Evolutionary conservation across 2,888 invertebrate species (phyloP).

Genomic region (Chesias legatella): DNA sequence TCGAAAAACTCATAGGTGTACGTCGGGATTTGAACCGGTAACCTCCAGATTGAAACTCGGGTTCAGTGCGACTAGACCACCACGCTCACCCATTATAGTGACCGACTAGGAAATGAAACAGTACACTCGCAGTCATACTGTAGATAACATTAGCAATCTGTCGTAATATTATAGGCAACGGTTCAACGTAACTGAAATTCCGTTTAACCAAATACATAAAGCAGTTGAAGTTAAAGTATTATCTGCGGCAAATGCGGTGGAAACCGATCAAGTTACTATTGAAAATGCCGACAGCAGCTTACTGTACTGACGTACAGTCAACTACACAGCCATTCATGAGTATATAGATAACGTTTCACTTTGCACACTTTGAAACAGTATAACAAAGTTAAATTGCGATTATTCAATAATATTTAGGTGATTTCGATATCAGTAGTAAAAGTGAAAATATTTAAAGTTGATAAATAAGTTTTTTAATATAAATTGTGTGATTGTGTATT

Average conservation of each 20-base stretch:
- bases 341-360: no score
- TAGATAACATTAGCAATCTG: constrained; percentile 8
- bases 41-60: no score
- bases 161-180: constrained; percentile 13
- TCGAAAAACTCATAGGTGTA: no score
- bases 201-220: constrained; percentile 17
- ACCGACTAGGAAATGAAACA: not conserved
- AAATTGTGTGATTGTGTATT: no score
- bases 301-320: constrained; percentile 35
- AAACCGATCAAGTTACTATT: constrained; percentile 61
- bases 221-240: constrained; percentile 16
- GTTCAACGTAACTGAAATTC: constrained; percentile 5
- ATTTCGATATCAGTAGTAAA: no score
- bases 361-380: no score
- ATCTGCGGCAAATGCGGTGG: constrained; percentile 34
- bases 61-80: no score
- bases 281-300: constrained; percentile 41
- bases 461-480: no score
- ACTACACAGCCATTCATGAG: not conserved
- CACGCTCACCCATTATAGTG: not conserved
- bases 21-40: no score
- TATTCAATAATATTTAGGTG: no score
- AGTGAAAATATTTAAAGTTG: no score
- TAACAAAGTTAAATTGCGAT: no score
- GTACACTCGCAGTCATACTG: constrained; percentile 3